Evolutionary conservation across 2,888 invertebrate species (phyloP).

Genomic region (Erebia palarica): DNA sequence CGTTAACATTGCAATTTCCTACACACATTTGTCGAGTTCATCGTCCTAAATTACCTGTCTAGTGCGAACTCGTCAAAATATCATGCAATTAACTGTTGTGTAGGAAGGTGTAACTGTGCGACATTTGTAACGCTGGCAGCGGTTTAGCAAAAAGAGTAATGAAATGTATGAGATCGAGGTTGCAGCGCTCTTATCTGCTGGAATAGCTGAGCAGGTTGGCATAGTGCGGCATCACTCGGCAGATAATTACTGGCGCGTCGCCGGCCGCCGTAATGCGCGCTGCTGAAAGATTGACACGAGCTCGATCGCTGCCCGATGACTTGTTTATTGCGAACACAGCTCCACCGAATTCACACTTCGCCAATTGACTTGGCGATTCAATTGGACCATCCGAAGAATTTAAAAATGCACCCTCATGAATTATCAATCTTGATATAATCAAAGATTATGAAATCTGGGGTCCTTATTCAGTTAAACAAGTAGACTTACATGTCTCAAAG

Average conservation of each 20-base stretch:
- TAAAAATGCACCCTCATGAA: conserved; percentile 1
- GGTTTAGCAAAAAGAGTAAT: conserved; percentile 29
- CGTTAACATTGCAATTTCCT: conserved; percentile 39
- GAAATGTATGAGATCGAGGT: conserved; percentile 28
- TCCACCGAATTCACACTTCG: conserved; percentile 52
- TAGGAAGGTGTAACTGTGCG: conserved; percentile 52
- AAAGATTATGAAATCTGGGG: too few species aligned
- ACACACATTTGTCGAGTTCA: conserved; percentile 47
- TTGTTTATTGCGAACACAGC: conserved; percentile 67
- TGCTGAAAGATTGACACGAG: conserved; percentile 71
- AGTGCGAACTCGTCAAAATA: conserved; percentile 66
- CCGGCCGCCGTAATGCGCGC: conserved; percentile 51
- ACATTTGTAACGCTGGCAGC: conserved; percentile 32
- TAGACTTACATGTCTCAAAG: too few species aligned
- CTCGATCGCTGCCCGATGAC: conserved; percentile 58
- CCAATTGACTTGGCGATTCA: conserved; percentile 42
- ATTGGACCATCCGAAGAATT: conserved; percentile 40
- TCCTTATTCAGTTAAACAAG: too few species aligned
- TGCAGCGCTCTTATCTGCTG: conserved; percentile 38
- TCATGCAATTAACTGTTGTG: conserved; percentile 62
- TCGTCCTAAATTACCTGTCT: conserved; percentile 55
- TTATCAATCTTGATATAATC: too few species aligned
- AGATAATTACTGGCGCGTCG: conserved; percentile 67
- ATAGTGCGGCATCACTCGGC: conserved; percentile 54
- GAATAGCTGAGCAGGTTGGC: conserved; percentile 44